phyloP scores from a whole-genome alignment of 2,113 vertebrate species.

The Alaudala cheleensis region DNA sequence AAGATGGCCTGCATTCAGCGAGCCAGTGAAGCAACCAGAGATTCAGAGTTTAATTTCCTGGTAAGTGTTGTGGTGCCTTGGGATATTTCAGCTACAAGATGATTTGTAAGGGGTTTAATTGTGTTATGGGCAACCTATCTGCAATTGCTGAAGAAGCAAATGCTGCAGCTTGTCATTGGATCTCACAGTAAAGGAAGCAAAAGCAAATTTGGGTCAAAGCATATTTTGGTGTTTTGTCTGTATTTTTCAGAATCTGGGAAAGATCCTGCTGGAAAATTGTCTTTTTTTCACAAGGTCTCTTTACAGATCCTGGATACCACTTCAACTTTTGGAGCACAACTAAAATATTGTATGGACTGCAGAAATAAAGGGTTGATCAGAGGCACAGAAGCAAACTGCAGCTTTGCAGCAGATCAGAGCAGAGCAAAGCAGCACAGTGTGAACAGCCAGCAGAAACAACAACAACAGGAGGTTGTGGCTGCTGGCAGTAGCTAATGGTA shows the following conservation, averaged over 20 bases:
- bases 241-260: neutral
- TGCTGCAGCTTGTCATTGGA: neutral
- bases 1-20: neutral
- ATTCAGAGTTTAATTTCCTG: neutral
- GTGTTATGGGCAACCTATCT: neutral
- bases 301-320: neutral
- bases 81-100: neutral
- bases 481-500: neutral
- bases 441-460: neutral
- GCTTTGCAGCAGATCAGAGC: neutral
- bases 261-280: neutral
- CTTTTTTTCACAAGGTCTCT: neutral
- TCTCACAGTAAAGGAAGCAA: neutral
- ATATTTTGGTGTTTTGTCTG: neutral
- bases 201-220: neutral
- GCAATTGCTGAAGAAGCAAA: neutral
- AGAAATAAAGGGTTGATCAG: neutral
- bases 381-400: neutral
- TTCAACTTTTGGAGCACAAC: neutral
- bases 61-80: rapidly evolving
- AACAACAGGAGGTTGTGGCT: neutral
- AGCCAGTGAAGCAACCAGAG: neutral
- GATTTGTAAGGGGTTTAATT: neutral
- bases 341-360: neutral
- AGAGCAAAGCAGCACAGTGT: neutral